Conservation (phyloP, 2,888 invertebrate genomes). For the Eupithecia vulgata region DNA sequence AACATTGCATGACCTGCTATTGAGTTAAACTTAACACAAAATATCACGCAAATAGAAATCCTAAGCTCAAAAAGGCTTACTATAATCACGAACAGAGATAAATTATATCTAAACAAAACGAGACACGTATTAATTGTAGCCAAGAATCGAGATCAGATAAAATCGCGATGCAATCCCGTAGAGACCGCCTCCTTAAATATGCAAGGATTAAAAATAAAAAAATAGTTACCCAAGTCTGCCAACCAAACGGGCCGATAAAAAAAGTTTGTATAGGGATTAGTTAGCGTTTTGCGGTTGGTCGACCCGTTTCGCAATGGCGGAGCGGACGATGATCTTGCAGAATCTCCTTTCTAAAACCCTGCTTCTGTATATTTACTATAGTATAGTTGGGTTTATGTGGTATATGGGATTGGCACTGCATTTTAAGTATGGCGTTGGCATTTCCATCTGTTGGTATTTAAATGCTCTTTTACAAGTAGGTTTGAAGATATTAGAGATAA, state of each 20-base stretch:
- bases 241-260: conserved; percentile 59
- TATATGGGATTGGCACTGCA: conserved; percentile 3
- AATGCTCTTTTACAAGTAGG: background rate
- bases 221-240: conserved; percentile 17
- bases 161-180: conserved; percentile 43
- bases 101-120: conserved; percentile 48
- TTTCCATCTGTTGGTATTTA: background rate
- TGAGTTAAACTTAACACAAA: conserved; percentile 5
- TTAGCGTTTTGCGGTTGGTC: conserved; percentile 65
- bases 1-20: background rate
- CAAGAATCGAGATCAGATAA: conserved; percentile 46
- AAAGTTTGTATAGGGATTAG: conserved; percentile 71
- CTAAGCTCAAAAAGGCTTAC: conserved; percentile 28
- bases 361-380: conserved; percentile 27
- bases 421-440: background rate
- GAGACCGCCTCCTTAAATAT: conserved; percentile 44
- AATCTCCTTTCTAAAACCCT: conserved; percentile 41
- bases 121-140: conserved; percentile 47
- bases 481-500: background rate
- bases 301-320: conserved; percentile 61
- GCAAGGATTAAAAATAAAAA: conserved; percentile 69
- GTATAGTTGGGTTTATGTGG: conserved; percentile 15
- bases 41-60: conserved; percentile 25
- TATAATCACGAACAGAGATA: conserved; percentile 43
- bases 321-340: conserved; percentile 41